Base-by-base conservation (phyloP, 2,888 invertebrate genomes). In the Dioctria linearis region DNA sequence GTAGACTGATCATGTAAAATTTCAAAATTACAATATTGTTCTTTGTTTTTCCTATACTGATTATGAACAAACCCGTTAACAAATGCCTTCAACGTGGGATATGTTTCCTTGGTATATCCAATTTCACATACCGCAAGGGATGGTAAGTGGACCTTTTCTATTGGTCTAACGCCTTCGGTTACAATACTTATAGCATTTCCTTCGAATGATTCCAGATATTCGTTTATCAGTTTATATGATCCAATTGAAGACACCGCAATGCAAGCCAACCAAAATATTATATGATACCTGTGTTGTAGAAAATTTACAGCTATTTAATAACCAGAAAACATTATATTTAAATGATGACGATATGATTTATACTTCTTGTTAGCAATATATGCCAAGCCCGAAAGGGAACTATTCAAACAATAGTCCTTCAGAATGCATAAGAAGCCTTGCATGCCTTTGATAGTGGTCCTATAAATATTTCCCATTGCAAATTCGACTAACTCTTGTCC, bases 161-260 rank as follows among this genome's bases (percentile, higher is more conserved):
- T 84, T 0, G 86, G 86, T 0, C 85, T 85, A 8, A 88, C 78
- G 61, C 85, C 86, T 54, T 89, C 88, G 57, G 86, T 85, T 3
- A 88, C 88, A 83, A 89, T 86, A 82, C 88, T 88, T 3, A 89
- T 87, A 2, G 89, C 87, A 78, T 90, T 89, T 3, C 84, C 85
- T 25, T 86, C 86, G 75, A 86, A 88, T 51, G 86, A 84, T 2
- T 91, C 88, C 90, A 93, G 91, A 25, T 93, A 92, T 0, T 92
- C 90, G 5, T 88, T 87, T 82, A 95, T 93, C 75, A 95, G 89
- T 5, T 91, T 83, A 2, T 90, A 91, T 0, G 94, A 93, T 1
- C 93, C 93, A 73, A 91, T 90, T 90, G 94, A 93, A 3, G 94
- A 93, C 0, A 93, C 84, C 0, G 90, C 85, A n/a, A 95, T 92